Conservation (phyloP, 2,113 vertebrate genomes). For the Emydura subglobosa region DNA sequence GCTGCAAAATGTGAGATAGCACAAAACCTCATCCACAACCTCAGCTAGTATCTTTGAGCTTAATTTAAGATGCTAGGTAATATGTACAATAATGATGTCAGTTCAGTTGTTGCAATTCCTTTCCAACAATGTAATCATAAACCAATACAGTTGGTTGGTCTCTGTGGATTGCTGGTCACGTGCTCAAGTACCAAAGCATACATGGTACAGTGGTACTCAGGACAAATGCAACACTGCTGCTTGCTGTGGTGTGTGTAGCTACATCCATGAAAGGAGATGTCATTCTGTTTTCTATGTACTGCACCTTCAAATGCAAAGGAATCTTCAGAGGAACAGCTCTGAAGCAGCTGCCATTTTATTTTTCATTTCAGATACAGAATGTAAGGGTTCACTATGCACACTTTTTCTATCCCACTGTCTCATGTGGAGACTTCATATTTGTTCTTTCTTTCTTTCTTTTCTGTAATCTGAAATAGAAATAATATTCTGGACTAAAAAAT, state of each 20-base stretch:
- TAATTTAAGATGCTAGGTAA: background rate
- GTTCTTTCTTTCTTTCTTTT: background rate
- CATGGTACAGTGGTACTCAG: background rate
- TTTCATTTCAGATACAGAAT: rapidly evolving
- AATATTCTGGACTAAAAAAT: background rate
- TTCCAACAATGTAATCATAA: background rate
- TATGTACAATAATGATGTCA: background rate
- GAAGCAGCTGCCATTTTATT: background rate
- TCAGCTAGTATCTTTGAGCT: background rate
- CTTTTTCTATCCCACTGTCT: background rate
- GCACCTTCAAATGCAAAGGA: background rate
- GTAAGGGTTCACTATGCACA: background rate
- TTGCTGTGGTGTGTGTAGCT: background rate
- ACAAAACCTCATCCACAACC: background rate
- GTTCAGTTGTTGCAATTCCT: background rate
- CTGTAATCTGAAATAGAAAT: background rate
- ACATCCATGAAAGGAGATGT: background rate
- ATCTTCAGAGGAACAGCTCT: background rate
- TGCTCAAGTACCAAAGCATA: background rate
- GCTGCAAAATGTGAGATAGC: background rate
- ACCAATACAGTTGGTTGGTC: background rate
- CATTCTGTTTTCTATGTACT: background rate
- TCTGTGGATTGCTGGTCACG: background rate
- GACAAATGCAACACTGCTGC: background rate
- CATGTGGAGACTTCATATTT: background rate